Conservation (phyloP, 2,797 vertebrate species). For the Labeo calbasu region DNA sequence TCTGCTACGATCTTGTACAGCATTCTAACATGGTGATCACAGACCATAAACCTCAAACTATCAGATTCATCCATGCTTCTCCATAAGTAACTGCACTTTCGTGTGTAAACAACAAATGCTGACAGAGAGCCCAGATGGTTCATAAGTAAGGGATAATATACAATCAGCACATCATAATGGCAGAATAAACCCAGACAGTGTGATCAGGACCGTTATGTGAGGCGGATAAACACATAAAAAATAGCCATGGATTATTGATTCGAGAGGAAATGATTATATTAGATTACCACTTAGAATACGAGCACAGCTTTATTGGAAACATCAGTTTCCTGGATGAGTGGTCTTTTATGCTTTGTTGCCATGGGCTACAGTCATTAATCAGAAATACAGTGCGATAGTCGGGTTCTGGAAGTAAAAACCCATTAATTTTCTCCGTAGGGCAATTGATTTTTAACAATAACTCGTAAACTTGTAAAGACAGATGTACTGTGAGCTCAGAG, state of each 20-base stretch:
- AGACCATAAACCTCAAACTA: background rate
- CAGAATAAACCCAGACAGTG: background rate
- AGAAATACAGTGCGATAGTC: background rate
- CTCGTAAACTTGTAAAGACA: background rate
- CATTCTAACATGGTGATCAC: background rate
- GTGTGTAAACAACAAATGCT: background rate
- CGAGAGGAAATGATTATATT: background rate
- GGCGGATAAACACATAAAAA: background rate
- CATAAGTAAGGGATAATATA: background rate
- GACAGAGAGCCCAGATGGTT: background rate
- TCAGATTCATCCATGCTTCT: background rate
- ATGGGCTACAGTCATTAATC: background rate
- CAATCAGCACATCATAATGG: background rate
- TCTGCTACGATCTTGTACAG: background rate
- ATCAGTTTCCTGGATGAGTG: background rate
- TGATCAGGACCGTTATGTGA: background rate
- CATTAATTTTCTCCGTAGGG: background rate
- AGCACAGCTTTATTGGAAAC: constrained; percentile 18
- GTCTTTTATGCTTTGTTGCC: constrained; percentile 19
- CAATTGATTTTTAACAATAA: background rate
- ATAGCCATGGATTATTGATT: constrained; percentile 9
- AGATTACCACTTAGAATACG: background rate
- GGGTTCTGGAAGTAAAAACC: background rate
- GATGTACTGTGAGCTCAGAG: background rate
- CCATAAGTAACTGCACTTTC: background rate